These are phyloP conservation scores for Cotesia congregata DNA, from an alignment of 2,888 invertebrate species.

Conservation along the genomic window DNA sequence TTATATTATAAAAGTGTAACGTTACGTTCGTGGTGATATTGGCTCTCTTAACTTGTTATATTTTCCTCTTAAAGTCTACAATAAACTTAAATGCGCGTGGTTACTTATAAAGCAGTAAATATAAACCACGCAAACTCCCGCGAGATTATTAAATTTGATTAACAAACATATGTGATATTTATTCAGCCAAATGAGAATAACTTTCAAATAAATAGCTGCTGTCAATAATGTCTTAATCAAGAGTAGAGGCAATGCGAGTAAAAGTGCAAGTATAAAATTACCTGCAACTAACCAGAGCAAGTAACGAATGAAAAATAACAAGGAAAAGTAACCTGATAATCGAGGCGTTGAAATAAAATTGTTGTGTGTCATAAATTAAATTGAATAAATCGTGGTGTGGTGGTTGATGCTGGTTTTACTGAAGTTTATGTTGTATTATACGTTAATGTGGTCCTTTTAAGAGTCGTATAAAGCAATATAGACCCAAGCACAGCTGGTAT, in stretches of 20 bases:
- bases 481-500: conserved; percentile 13
- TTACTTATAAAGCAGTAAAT: conserved; percentile 37
- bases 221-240: not conserved
- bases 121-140: conserved; percentile 40
- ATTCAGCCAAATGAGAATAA: not conserved
- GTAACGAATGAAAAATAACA: not conserved
- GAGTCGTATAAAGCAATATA: not conserved
- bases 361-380: conserved; percentile 49
- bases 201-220: conserved; percentile 9
- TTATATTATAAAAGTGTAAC: conserved; percentile 48
- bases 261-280: conserved; percentile 2
- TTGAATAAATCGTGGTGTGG: conserved; percentile 45
- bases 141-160: conserved; percentile 38
- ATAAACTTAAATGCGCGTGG: conserved; percentile 32
- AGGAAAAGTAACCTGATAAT: conserved; percentile 35
- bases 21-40: conserved; percentile 39
- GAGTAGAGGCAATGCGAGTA: not conserved
- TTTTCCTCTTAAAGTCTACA: conserved; percentile 1
- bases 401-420: conserved; percentile 23
- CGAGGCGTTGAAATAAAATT: conserved; percentile 49
- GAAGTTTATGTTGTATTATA: not conserved
- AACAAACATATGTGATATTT: conserved; percentile 30
- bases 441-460: not conserved
- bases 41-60: not conserved
- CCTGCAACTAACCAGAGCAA: not conserved